A percentile compares a stretch with the other conserved stretches of the same genome.
These are phyloP conservation scores for Nymphalis urticae DNA, from an alignment of 2,888 invertebrate species.

Conservation along the genomic window DNA sequence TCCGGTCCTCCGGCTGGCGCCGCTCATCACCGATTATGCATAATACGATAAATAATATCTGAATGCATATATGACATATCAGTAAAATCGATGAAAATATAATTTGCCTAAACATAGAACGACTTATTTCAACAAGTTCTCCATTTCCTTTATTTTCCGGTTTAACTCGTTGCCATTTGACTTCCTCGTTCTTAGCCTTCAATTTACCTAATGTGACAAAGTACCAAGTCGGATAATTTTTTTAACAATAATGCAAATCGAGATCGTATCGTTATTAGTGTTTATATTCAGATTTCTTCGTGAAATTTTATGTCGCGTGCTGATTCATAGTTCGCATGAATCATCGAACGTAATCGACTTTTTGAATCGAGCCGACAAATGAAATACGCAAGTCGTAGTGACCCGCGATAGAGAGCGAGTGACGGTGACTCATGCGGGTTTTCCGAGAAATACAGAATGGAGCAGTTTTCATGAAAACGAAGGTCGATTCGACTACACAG, in stretches of 20 bases:
- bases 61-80: conserved; percentile 34
- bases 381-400: conserved; percentile 75
- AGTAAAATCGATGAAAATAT: neutral
- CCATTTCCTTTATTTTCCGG: conserved; percentile 50
- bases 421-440: conserved; percentile 77
- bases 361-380: conserved; percentile 78
- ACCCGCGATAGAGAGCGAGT: conserved; percentile 71
- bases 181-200: conserved; percentile 55
- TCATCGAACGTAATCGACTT: conserved; percentile 78
- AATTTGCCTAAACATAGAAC: neutral
- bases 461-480: conserved; percentile 76
- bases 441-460: conserved; percentile 73
- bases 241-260: conserved; percentile 19
- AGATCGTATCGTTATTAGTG: conserved; percentile 1
- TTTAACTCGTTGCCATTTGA: conserved; percentile 53
- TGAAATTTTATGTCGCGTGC: conserved; percentile 63
- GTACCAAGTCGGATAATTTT: conserved; percentile 4
- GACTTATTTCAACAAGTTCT: conserved; percentile 3
- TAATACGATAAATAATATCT: conserved; percentile 54
- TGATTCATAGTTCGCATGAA: conserved; percentile 76
- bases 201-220: conserved; percentile 32
- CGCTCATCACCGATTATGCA: conserved; percentile 53
- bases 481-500: conserved; percentile 56
- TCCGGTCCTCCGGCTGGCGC: conserved; percentile 68
- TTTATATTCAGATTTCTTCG: conserved; percentile 19